Evolutionary conservation across 1,140 invertebrate genomes (phyloP).

Genomic region (Tetramorium simillimum): DNA sequence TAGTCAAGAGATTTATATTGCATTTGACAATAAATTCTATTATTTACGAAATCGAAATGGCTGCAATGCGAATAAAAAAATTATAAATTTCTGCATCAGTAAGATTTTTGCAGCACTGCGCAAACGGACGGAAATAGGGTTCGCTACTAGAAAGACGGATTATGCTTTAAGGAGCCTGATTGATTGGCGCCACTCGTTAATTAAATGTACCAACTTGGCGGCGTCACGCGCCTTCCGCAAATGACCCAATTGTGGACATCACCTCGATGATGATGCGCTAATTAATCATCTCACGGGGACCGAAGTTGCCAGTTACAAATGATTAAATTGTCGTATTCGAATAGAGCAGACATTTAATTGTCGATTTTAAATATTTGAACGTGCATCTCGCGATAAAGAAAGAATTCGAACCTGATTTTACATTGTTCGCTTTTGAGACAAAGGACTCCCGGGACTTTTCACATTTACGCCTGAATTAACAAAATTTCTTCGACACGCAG

Average conservation of each 20-base stretch:
- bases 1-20: conserved; percentile 19
- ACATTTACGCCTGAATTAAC: conserved; percentile 32
- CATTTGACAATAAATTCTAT: neutral
- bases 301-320: conserved; percentile 27
- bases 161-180: conserved; percentile 72
- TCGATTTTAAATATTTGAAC: conserved; percentile 18
- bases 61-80: neutral
- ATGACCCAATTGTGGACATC: conserved; percentile 67
- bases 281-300: conserved; percentile 58
- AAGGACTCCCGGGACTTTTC: neutral
- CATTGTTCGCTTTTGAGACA: neutral
- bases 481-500: conserved; percentile 14
- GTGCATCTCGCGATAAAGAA: neutral
- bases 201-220: conserved; percentile 71
- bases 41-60: neutral
- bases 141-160: conserved; percentile 54
- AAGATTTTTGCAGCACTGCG: conserved; percentile 26
- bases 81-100: conserved; percentile 29
- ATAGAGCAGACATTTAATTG: neutral
- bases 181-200: conserved; percentile 70
- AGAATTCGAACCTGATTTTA: neutral
- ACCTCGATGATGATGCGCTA: conserved; percentile 33
- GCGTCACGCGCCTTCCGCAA: conserved; percentile 47
- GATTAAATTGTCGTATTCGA: conserved; percentile 44
- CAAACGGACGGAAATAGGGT: neutral